Evolutionary conservation across 2,888 invertebrate genomes (phyloP).

Genomic region (Rhagium mordax): DNA sequence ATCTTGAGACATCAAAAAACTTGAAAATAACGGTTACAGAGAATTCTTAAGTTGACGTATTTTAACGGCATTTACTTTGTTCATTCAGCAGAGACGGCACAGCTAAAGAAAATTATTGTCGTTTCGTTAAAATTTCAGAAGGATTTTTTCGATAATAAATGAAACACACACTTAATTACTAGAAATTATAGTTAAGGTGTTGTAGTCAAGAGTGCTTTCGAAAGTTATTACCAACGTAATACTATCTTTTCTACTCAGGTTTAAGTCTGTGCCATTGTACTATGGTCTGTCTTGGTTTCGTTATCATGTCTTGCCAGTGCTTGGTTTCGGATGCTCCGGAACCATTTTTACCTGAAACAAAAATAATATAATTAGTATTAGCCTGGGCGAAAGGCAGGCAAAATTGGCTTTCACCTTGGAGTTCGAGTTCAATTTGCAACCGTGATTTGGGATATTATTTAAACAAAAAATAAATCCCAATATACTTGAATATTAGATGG

Average conservation of each 20-base stretch:
- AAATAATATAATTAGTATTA: slow-evolving; percentile 28
- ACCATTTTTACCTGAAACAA: slow-evolving; percentile 88
- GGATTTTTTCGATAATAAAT: slow-evolving; percentile 31
- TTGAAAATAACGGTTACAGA: too few relatives aligned
- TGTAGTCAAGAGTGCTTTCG: slow-evolving; percentile 43
- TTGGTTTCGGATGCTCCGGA: slow-evolving; percentile 96
- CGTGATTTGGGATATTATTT: too few relatives aligned
- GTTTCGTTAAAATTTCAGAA: slow-evolving; percentile 25
- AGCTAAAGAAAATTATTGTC: slow-evolving; percentile 39
- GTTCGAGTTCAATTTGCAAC: too few relatives aligned
- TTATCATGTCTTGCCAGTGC: slow-evolving; percentile 99
- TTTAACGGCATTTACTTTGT: background rate
- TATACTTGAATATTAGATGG: too few relatives aligned
- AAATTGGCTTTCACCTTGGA: too few relatives aligned
- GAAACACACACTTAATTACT: slow-evolving; percentile 22
- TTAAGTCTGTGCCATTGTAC: slow-evolving; percentile 98
- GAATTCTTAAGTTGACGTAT: too few relatives aligned
- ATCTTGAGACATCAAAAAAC: too few relatives aligned
- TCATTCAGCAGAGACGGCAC: background rate
- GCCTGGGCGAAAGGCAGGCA: too few relatives aligned
- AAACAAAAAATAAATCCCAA: too few relatives aligned
- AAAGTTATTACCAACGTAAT: slow-evolving; percentile 44
- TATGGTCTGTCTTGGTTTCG: slow-evolving; percentile 95
- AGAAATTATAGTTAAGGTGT: slow-evolving; percentile 34
- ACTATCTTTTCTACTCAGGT: slow-evolving; percentile 79